These are phyloP conservation scores for Globodera rostochiensis DNA, from an alignment of 1,140 invertebrate species.

Conservation along the genomic window DNA sequence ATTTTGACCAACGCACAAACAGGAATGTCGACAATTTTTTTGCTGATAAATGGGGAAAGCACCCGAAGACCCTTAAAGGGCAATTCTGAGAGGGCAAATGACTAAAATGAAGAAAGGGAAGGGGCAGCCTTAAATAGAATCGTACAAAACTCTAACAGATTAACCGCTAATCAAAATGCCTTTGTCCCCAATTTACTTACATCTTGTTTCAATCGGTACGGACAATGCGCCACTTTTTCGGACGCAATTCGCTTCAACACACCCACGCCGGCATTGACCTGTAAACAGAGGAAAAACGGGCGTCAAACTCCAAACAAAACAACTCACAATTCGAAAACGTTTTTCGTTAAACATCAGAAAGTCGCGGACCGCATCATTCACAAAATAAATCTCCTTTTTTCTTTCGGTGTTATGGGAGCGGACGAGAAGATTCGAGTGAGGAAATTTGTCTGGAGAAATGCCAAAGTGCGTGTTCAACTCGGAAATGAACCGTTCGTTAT, in stretches of 20 bases:
- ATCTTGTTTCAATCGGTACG: conserved; percentile 50
- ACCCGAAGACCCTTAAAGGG: conserved; percentile 38
- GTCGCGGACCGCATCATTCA: conserved; percentile 56
- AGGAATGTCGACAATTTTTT: conserved; percentile 41
- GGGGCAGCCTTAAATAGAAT: neutral
- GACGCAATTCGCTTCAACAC: conserved; percentile 30
- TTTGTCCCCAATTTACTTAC: conserved; percentile 15
- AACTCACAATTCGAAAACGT: conserved; percentile 52
- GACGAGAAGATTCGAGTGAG: conserved; percentile 53
- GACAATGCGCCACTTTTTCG: conserved; percentile 47
- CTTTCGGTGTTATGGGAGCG: conserved; percentile 51
- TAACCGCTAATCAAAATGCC: neutral
- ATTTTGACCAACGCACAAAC: conserved; percentile 32
- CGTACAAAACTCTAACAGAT: neutral
- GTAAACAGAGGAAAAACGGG: neutral
- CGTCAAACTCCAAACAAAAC: neutral
- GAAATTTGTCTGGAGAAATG: conserved; percentile 43
- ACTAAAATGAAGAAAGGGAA: conserved; percentile 1
- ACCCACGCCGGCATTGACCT: conserved; percentile 31
- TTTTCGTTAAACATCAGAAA: conserved; percentile 49
- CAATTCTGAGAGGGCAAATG: neutral
- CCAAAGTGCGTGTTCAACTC: conserved; percentile 52
- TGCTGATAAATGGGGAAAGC: conserved; percentile 43
- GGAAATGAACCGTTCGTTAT: conserved; percentile 17
- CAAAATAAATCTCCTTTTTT: conserved; percentile 59